Evolutionary conservation across 2,888 invertebrate species (phyloP).

Genomic region (Epicampocera succincta): DNA sequence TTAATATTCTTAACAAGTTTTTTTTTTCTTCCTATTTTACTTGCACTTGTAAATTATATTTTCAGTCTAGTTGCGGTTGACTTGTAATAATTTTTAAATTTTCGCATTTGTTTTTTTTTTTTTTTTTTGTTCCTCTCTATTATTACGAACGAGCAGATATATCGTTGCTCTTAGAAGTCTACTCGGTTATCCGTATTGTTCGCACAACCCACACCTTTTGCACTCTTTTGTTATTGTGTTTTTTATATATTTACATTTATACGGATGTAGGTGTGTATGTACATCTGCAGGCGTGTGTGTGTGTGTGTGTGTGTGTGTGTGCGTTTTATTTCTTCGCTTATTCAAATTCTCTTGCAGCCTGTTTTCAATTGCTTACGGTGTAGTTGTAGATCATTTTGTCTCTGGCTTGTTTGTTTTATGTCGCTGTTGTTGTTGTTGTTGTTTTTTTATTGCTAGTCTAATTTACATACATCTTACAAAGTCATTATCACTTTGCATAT

Average conservation of each 20-base stretch:
- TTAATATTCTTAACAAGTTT: slow-evolving; percentile 11
- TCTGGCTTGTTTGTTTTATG: slow-evolving; percentile 16
- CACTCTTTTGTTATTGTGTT: slow-evolving; percentile 67
- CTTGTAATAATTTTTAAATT: slow-evolving; percentile 63
- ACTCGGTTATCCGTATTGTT: slow-evolving; percentile 21
- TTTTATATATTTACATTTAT: background rate
- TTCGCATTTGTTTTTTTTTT: slow-evolving; percentile 4
- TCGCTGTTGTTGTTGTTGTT: background rate
- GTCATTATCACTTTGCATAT: slow-evolving; percentile 64
- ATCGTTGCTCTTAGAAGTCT: background rate
- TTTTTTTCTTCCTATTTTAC: background rate
- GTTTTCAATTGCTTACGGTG: slow-evolving; percentile 36
- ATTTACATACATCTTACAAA: slow-evolving; percentile 68
- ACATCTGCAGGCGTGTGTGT: too few relatives aligned
- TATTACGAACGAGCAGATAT: too few relatives aligned
- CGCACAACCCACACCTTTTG: slow-evolving; percentile 72
- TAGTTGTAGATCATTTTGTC: slow-evolving; percentile 51
- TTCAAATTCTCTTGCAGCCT: slow-evolving; percentile 15
- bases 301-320: background rate
- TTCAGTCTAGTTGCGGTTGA: slow-evolving; percentile 54
- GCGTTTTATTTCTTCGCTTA: slow-evolving; percentile 53
- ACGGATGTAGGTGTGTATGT: background rate
- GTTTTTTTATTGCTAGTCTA: slow-evolving; percentile 19
- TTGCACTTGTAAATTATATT: slow-evolving; percentile 53
- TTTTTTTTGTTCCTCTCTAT: too few relatives aligned